phyloP scores from a whole-genome alignment of 2,113 vertebrate species.

The Procavia capensis region DNA sequence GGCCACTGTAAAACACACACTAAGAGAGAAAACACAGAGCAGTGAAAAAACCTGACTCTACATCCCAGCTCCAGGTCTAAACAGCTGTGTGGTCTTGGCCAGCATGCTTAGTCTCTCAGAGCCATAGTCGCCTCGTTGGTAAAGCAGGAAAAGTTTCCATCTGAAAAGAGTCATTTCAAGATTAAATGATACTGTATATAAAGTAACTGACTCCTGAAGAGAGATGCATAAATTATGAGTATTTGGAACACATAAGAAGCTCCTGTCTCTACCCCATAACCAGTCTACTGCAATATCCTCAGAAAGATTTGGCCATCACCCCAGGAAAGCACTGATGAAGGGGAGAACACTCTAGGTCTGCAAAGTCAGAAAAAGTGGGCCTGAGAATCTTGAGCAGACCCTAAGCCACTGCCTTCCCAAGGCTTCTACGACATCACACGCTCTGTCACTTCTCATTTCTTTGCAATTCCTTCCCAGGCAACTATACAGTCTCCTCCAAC shows the following conservation, averaged over 20 bases:
- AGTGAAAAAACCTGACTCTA: not conserved
- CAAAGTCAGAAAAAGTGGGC: not conserved
- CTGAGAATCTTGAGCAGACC: not conserved
- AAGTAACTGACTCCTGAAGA: not conserved
- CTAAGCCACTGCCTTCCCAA: not conserved
- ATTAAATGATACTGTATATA: not conserved
- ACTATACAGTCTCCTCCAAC: not conserved
- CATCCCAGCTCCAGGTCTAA: not conserved
- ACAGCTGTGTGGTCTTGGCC: not conserved
- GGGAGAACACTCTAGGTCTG: not conserved
- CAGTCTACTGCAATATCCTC: not conserved
- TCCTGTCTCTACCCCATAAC: not conserved
- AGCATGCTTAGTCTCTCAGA: not conserved
- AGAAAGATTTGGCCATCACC: not conserved
- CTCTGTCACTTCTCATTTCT: not conserved
- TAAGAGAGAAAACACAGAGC: not conserved
- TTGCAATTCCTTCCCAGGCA: not conserved
- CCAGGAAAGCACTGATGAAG: not conserved
- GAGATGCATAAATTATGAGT: not conserved
- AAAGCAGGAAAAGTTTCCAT: not conserved
- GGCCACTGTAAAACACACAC: not conserved
- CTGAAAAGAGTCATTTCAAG: constrained; percentile 8
- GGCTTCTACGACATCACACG: not conserved
- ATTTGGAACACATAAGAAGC: not conserved
- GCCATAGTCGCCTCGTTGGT: not conserved